phyloP scores from a whole-genome alignment of 2,888 invertebrate species.

The Ophraella communa region DNA sequence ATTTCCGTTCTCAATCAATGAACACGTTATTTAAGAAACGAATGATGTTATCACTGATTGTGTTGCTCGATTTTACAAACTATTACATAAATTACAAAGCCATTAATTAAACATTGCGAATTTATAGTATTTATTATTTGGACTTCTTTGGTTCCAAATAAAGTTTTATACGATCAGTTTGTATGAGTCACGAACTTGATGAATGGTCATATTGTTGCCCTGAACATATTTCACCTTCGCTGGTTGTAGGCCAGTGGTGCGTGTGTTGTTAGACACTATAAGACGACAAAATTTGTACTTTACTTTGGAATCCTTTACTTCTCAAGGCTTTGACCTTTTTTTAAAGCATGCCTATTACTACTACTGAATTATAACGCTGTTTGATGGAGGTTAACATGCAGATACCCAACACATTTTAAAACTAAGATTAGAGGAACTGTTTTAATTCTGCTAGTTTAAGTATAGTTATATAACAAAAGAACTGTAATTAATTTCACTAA shows the following conservation, averaged over 20 bases:
- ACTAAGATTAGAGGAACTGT: too few relatives aligned
- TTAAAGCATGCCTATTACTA: background rate
- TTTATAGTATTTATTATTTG: background rate
- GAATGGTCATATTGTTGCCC: background rate
- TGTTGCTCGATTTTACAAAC: background rate
- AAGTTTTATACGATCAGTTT: background rate
- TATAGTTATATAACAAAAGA: too few relatives aligned
- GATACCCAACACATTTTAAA: too few relatives aligned
- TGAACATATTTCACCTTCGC: background rate
- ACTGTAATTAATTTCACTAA: too few relatives aligned
- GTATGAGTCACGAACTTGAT: slow-evolving; percentile 2
- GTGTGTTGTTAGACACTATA: background rate
- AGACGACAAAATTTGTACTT: background rate
- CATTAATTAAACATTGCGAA: background rate
- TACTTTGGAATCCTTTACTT: background rate
- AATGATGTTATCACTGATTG: background rate
- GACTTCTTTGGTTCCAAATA: background rate
- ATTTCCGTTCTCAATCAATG: background rate
- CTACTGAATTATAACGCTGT: background rate
- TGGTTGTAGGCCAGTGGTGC: background rate
- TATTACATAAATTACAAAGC: background rate
- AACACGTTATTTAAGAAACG: background rate
- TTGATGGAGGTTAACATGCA: background rate
- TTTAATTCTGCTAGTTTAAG: too few relatives aligned
- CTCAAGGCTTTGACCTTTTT: background rate